Percentiles rank a stretch among this genome's conserved stretches.
These are phyloP conservation scores for Phodopus roborovskii DNA, from an alignment of 2,113 vertebrate species.

Conservation along the genomic window DNA sequence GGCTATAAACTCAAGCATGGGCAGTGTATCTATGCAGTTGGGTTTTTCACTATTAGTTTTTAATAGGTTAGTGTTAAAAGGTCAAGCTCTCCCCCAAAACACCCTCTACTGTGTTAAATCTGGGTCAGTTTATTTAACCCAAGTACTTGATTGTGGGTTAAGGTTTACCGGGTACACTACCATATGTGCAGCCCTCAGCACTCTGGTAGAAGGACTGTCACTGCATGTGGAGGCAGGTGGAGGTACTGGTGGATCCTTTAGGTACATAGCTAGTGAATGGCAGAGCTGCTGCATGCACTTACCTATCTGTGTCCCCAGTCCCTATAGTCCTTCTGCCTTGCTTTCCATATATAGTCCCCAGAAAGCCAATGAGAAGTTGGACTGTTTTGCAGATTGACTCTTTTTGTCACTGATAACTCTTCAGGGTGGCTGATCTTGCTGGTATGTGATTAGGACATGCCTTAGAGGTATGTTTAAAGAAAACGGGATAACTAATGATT, in stretches of 20 bases:
- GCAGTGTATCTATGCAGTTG: constrained; percentile 63
- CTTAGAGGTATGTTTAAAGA: not conserved
- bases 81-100: constrained; percentile 71
- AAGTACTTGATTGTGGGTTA: constrained; percentile 51
- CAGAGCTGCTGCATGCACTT: constrained; percentile 17
- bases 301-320: constrained; percentile 37
- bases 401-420: not conserved
- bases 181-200: constrained; percentile 2
- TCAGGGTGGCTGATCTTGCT: not conserved
- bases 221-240: not conserved
- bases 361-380: not conserved
- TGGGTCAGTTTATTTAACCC: not conserved
- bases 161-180: constrained; percentile 37
- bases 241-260: not conserved
- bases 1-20: constrained; percentile 73
- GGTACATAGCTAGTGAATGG: not conserved
- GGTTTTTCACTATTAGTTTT: constrained; percentile 75
- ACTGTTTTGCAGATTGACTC: not conserved
- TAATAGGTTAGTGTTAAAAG: constrained; percentile 75
- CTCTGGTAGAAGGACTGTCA: constrained; percentile 8
- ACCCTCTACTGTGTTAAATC: constrained; percentile 58
- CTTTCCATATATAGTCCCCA: constrained; percentile 35
- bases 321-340: not conserved
- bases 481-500: not conserved
- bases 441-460: not conserved